These are phyloP conservation scores for Dolichallabes microphthalmus DNA, from an alignment of 2,113 vertebrate genomes.

Conservation along the genomic window DNA sequence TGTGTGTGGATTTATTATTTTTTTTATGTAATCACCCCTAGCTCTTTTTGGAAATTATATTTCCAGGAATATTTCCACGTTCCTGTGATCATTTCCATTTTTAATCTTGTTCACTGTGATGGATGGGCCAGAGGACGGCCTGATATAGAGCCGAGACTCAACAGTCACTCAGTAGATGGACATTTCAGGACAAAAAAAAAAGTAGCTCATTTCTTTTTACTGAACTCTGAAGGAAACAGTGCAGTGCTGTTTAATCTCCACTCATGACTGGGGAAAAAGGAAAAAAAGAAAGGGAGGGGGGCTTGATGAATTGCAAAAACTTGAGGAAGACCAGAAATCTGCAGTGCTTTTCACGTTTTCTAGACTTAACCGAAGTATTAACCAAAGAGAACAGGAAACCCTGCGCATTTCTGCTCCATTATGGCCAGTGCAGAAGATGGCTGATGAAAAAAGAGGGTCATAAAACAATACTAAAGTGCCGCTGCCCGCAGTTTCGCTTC, in stretches of 20 bases:
- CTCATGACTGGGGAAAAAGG: neutral
- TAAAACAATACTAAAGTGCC: constrained; percentile 39
- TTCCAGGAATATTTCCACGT: constrained; percentile 30
- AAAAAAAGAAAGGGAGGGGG: neutral
- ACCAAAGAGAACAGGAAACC: neutral
- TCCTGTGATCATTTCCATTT: constrained; percentile 31
- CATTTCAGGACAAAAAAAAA: neutral
- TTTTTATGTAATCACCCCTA: constrained; percentile 50
- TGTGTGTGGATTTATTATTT: constrained; percentile 35
- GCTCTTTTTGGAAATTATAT: constrained; percentile 43
- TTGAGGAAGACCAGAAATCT: neutral
- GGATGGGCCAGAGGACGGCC: constrained; percentile 10
- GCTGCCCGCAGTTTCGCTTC: neutral
- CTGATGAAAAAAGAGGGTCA: constrained; percentile 11
- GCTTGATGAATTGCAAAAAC: neutral
- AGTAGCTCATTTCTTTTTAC: neutral
- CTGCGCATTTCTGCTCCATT: constrained; percentile 14
- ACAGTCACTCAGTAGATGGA: neutral
- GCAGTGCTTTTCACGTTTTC: neutral
- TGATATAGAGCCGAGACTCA: neutral
- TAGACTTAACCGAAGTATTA: neutral
- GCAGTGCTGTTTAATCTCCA: constrained; percentile 13
- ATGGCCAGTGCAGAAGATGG: constrained; percentile 13
- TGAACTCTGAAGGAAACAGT: constrained; percentile 3
- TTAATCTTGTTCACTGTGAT: constrained; percentile 11